Base-by-base conservation (phyloP, 1,140 invertebrate species). In the Andricus grossulariae region DNA sequence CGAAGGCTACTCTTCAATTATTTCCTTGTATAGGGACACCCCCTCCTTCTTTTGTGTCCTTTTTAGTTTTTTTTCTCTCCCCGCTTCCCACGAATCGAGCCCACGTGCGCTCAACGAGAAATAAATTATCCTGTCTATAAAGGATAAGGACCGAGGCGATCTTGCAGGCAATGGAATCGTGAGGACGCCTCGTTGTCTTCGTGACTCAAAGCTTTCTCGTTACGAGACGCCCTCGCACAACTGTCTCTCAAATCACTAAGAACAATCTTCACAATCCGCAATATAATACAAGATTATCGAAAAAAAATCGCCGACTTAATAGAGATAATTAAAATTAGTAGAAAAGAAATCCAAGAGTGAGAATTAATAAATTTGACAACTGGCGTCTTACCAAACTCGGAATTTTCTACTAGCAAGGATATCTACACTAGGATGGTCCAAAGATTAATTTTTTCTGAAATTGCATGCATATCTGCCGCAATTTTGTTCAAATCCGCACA, bases 121-220 rank as follows among this genome's bases (percentile, higher is more conserved):
- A 82, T 82, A 82, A 82, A 82, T 78, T 76, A 80, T 82, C 74
- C 76, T 51, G 76, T 76, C 81, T 78, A 82, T 78, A 80, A 82
- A 80, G 73, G 74, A 70, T 80, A 80, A 78, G 81, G 80, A 80
- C 76, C 55, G 71, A 72, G 71, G 80, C 80, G 76, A 81, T 81
- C 77, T 81, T 73, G 39, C 39, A 79, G 77, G 76, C 80, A 82
- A 78, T 78, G 81, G 57, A 82, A 82, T 78, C 73, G 75, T 71
- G 66, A 55, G 73, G 77, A 79, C 76, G 77, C 75, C 80, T 79
- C 77, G 79, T 66, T 66, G 57, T 78, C 80, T 82, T 77, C 80
- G 77, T 82, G 80, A 82, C 80, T 82, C 50, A 76, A 66, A 66
- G 50, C 70, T 82, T 79, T 77, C 75, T 77, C 71, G 55, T 77